Conservation (phyloP, 2,113 vertebrate genomes). For the Heliornis fulica region DNA sequence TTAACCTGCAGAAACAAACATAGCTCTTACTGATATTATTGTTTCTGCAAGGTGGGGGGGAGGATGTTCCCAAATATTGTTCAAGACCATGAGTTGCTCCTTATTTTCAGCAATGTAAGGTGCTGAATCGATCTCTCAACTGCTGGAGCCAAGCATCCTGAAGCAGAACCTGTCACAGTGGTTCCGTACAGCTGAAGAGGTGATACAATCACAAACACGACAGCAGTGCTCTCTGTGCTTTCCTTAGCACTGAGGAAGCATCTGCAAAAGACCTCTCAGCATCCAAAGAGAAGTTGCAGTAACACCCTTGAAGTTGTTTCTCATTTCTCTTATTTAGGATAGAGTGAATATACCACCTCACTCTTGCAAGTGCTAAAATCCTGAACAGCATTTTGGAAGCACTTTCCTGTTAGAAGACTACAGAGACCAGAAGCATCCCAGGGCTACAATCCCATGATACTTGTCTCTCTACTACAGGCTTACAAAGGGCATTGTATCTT, state of each 20-base stretch:
- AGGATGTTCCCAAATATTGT: not conserved
- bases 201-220: not conserved
- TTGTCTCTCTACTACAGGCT: accelerated
- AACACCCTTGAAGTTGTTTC: not conserved
- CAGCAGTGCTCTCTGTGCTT: not conserved
- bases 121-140: not conserved
- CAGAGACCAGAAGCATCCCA: not conserved
- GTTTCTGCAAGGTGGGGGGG: not conserved
- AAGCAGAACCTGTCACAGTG: not conserved
- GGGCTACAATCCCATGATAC: not conserved
- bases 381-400: not conserved
- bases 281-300: not conserved
- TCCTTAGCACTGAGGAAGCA: not conserved
- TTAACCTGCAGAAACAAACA: slow-evolving; percentile 80
- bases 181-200: not conserved
- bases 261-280: not conserved
- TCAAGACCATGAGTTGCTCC: not conserved
- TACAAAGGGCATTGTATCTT: not conserved
- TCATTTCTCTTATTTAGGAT: not conserved
- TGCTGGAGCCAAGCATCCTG: not conserved
- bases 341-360: not conserved
- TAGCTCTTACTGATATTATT: not conserved
- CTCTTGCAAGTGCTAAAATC: not conserved
- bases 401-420: not conserved
- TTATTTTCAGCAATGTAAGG: not conserved